A percentile compares a stretch with the other conserved stretches of the same genome.
Conservation (phyloP, 2,888 invertebrate species). For the Epistrophella euchroma region DNA sequence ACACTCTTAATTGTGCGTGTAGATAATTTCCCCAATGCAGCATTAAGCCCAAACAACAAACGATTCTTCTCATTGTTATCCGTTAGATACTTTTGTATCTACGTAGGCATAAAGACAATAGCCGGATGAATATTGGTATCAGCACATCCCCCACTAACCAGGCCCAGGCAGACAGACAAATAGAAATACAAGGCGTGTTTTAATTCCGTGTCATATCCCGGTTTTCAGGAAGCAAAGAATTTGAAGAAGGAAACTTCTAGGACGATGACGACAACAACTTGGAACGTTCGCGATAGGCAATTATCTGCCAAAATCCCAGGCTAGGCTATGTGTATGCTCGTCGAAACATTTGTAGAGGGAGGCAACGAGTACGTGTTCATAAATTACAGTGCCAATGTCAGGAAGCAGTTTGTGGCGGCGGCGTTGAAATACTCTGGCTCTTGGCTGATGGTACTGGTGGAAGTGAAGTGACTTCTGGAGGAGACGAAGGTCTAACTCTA, state of each 20-base stretch:
- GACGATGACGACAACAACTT: conserved; percentile 1
- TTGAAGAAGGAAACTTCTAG: conserved; percentile 33
- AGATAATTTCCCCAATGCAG: conserved; percentile 74
- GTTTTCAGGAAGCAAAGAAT: conserved; percentile 38
- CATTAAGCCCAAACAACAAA: conserved; percentile 66
- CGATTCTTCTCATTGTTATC: conserved; percentile 55
- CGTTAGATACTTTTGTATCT: conserved; percentile 23
- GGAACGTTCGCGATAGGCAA: conserved; percentile 46
- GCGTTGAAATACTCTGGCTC: conserved; percentile 26
- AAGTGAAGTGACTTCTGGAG: conserved; percentile 37
- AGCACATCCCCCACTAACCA: conserved; percentile 15
- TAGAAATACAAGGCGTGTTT: conserved; percentile 53
- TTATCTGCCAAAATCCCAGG: conserved; percentile 63
- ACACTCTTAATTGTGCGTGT: conserved; percentile 67
- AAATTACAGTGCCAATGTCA: conserved; percentile 68
- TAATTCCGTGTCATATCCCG: conserved; percentile 63
- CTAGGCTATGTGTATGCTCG: not conserved
- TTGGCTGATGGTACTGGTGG: not conserved
- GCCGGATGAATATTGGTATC: conserved; percentile 6
- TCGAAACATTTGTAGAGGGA: not conserved
- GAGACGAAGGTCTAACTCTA: conserved; percentile 29
- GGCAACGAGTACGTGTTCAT: conserved; percentile 64
- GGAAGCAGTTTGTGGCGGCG: conserved; percentile 58
- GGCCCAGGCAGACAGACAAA: conserved; percentile 24
- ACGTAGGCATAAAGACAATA: conserved; percentile 48